phyloP scores from a whole-genome alignment of 1,140 invertebrate genomes.

The Eueides isabella region DNA sequence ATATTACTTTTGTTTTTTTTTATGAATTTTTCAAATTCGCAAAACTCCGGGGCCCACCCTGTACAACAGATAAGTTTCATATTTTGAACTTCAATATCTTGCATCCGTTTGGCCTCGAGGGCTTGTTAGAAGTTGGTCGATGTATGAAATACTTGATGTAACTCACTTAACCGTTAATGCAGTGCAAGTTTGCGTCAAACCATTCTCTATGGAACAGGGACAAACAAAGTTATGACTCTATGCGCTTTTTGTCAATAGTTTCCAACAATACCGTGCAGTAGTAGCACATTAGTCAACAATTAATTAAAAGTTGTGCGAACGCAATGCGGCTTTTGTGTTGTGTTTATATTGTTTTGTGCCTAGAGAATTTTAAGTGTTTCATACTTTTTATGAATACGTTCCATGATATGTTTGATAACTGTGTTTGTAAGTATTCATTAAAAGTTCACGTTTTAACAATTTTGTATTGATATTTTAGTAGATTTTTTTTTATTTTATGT shows the following conservation, averaged over 20 bases:
- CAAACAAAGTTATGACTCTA: slow-evolving; percentile 14
- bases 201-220: slow-evolving; percentile 1
- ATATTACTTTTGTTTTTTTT: too few relatives aligned
- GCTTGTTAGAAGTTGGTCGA: slow-evolving; percentile 31
- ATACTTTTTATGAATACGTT: background rate
- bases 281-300: slow-evolving; percentile 34
- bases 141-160: slow-evolving; percentile 34
- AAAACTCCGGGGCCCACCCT: too few relatives aligned
- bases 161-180: slow-evolving; percentile 43
- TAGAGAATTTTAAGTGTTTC: background rate
- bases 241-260: slow-evolving; percentile 29
- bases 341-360: slow-evolving; percentile 2
- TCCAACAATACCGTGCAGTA: slow-evolving; percentile 9
- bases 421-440: background rate
- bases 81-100: slow-evolving; percentile 19
- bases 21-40: too few relatives aligned
- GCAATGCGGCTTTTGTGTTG: slow-evolving; percentile 18
- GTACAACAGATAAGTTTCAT: background rate
- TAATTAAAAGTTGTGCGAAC: slow-evolving; percentile 38
- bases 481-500: too few relatives aligned
- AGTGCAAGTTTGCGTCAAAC: slow-evolving; percentile 39
- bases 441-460: background rate
- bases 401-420: background rate
- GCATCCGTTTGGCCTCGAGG: slow-evolving; percentile 9
- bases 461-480: background rate